Percentiles rank a stretch among this genome's conserved stretches.
phyloP scores from a whole-genome alignment of 2,113 vertebrate species.

The Ochotona curzoniae region DNA sequence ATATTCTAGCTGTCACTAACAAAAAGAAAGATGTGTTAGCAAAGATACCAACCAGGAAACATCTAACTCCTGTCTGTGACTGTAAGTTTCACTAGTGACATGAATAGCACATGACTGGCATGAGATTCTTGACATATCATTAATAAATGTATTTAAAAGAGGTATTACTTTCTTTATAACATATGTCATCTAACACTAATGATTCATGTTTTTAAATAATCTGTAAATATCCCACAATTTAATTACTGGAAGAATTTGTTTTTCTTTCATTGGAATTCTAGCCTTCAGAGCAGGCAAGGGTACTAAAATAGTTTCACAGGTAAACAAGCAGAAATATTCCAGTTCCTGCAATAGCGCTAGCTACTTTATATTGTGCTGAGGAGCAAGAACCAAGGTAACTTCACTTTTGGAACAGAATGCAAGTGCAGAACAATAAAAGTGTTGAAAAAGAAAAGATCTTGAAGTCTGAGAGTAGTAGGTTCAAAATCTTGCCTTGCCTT shows the following conservation, averaged over 20 bases:
- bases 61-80: fast-evolving
- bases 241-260: background rate
- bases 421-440: background rate
- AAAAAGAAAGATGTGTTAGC: background rate
- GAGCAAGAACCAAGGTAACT: background rate
- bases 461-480: background rate
- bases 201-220: background rate
- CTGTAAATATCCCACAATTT: background rate
- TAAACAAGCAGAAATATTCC: background rate
- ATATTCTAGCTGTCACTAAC: background rate
- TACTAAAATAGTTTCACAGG: background rate
- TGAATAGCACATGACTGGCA: background rate
- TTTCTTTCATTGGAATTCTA: background rate
- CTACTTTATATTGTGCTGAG: background rate
- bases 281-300: background rate
- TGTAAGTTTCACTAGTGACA: background rate
- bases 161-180: background rate
- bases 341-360: background rate
- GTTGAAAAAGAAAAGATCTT: background rate
- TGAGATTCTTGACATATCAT: background rate
- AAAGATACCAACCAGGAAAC: background rate
- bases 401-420: background rate
- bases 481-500: background rate
- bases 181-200: background rate
- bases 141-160: background rate